Base-by-base conservation (phyloP, 2,113 vertebrate species). In the Parus major region DNA sequence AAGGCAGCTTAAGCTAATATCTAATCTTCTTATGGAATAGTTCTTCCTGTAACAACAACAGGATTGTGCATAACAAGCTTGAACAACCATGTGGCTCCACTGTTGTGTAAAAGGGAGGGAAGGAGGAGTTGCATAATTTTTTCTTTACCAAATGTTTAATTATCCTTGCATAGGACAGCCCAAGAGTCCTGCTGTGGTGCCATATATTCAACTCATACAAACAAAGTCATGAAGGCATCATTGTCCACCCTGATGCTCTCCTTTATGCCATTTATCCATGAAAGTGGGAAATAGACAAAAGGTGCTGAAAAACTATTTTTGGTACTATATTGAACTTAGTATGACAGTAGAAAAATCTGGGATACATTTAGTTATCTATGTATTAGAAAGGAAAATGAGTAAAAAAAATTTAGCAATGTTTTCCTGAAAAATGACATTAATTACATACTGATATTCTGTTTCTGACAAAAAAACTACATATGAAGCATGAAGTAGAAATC, bases 1-100 rank as follows among this genome's bases (percentile, higher is more conserved):
- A 88, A 95, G 96, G 92, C 94, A 95, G 95, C 95, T 97, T 97
- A 97, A 95, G 86, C 93, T 96, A 97, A 93, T 96, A 96, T 96
- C 95, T 97, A 97, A 97, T 97, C 96, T 97, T 96, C 96, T 97
- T 97, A 97, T 35, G 86, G 76, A 97, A 92, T 75, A 96, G 93
- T 92, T 97, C 85, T 82, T 82, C 82, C 82, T 95, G 23, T 93
- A 94, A 95, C 82, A 93, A 91, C 91, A 92, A 92, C 86, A 91
- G 92, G 88, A 95, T 88, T 91, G 93, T 73, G 66, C 35, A 53
- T 93, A 97, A 96, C 91, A 95, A 83, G 93, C 94, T 93, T 86
- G 57, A 95, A 90, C 33, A 90, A 71, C 83, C 4, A 3, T 84
- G 83, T 93, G 86, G n/a, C 75, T 93, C 55, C 41, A 60, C 70